Percentiles rank a stretch among this genome's conserved stretches.
Evolutionary conservation across 2,888 invertebrate species (phyloP).

Genomic region (Adelognathus sp.): DNA sequence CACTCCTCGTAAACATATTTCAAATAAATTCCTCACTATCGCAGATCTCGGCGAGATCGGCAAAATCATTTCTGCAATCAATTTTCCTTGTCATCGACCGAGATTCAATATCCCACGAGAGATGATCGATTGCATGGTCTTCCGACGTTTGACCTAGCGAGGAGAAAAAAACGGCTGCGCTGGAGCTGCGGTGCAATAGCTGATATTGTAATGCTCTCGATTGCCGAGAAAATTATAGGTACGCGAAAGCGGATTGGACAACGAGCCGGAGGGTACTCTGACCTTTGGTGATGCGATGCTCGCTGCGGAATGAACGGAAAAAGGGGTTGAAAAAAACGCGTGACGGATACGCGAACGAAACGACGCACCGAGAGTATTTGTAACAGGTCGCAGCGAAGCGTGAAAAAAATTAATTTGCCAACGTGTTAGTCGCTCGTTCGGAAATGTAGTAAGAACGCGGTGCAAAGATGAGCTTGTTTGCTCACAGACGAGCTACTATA

Average conservation of each 20-base stretch:
- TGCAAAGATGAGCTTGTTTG: not conserved
- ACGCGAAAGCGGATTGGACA: not conserved
- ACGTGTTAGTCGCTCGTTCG: not conserved
- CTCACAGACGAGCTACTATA: not conserved
- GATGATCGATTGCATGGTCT: too few relatives aligned
- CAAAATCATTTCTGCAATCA: not conserved
- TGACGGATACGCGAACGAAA: not conserved
- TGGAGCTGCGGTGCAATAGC: too few relatives aligned
- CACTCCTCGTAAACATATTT: not conserved
- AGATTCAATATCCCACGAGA: not conserved
- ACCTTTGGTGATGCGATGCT: not conserved
- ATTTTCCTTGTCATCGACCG: not conserved
- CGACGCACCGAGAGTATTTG: not conserved
- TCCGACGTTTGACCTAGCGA: too few relatives aligned
- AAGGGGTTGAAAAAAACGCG: not conserved
- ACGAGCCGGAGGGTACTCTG: not conserved
- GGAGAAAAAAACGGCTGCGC: too few relatives aligned
- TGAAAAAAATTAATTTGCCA: slow-evolving; percentile 40
- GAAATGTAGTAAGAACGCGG: not conserved
- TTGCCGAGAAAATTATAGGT: not conserved
- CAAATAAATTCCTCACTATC: not conserved
- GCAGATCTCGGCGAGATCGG: not conserved
- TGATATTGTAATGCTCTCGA: not conserved
- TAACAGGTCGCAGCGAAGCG: not conserved
- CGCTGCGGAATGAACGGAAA: not conserved